Base-by-base conservation (phyloP, 2,113 vertebrate species). In the Epinephelus fuscoguttatus region DNA sequence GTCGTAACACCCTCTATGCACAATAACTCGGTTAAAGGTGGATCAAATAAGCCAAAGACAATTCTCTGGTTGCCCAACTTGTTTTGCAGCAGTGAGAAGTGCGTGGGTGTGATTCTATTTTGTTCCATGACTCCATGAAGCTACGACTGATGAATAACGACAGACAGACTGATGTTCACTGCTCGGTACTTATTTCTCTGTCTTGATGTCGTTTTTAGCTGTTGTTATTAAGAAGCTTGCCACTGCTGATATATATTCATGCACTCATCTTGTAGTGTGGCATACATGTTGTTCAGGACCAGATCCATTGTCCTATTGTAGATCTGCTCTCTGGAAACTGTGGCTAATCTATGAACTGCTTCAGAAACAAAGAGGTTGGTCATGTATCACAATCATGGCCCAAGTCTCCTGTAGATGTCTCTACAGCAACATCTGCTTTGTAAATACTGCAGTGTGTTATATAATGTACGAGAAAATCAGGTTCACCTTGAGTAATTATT, bases 61-160 rank as follows among this genome's bases (percentile, higher is more conserved):
- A 75, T 52, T 82, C 56, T 82, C 62, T 25, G 45, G 80, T 45
- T 80, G 47, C 64, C 33, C 33, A 78, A 79, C 73, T 70, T 71
- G 53, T 88, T 88, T 77, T 75, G 68, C 59, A 80, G 73, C 75
- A 73, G 64, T 70, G 15, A 57, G 50, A 77, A 75, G 23, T 55
- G 80, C 55, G 83, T 88, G 64, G 75, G 71, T 14, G 50, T 70
- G 49, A 60, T 13, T 76, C 69, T 60, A 49, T 80, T 72, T 49
- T 56, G 75, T 56, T 70, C 21, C 5, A 11, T 21, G 64, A 66
- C 69, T 76, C 45, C 47, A 33, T 53, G 62, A 71, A 75, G 59
- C 49, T 63, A 53, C n/a, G 40, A 25, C 33, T 75, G 70, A 80
- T 62, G 59, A 57, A 86, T 19, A 56, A 67, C 27, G 60, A 62